phyloP scores from a whole-genome alignment of 2,113 vertebrate genomes.

The Scatophagus argus region DNA sequence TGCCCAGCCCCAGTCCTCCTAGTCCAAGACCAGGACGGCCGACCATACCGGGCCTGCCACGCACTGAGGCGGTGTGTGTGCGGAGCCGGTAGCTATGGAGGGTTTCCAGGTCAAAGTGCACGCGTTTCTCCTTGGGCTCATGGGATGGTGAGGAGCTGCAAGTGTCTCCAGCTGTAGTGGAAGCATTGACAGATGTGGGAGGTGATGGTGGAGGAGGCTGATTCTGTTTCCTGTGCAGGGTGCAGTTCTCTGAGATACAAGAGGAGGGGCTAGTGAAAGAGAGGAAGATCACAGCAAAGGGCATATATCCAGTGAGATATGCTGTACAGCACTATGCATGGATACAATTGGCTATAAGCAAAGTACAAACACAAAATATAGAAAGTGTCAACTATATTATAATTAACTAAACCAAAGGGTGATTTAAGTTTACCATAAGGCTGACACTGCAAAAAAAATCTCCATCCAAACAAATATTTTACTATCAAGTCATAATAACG shows the following conservation, averaged over 20 bases:
- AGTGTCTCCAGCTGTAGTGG: constrained; percentile 61
- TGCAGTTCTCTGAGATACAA: constrained; percentile 86
- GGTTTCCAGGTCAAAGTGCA: constrained; percentile 87
- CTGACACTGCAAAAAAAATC: neutral
- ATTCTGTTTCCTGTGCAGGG: constrained; percentile 82
- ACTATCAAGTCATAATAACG: neutral
- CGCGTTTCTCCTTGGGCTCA: constrained; percentile 79
- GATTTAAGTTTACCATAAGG: neutral
- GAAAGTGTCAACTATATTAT: too few species aligned
- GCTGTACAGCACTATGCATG: constrained; percentile 10
- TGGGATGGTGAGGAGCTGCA: constrained; percentile 58
- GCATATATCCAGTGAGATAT: constrained; percentile 36
- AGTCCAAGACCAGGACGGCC: constrained; percentile 78
- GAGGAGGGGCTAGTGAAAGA: constrained; percentile 76
- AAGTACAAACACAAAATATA: neutral
- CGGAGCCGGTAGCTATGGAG: constrained; percentile 83
- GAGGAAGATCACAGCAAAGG: constrained; percentile 45
- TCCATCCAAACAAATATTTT: neutral
- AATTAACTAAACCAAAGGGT: neutral
- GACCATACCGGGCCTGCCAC: constrained; percentile 70
- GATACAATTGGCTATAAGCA: neutral
- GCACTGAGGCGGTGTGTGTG: constrained; percentile 78
- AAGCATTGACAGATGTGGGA: constrained; percentile 51
- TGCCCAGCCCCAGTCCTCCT: constrained; percentile 66
- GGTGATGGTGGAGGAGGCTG: constrained; percentile 76